Percentiles rank a stretch among this genome's conserved stretches.
phyloP scores from a whole-genome alignment of 2,113 vertebrate genomes.

The Mionectes macconnelli region DNA sequence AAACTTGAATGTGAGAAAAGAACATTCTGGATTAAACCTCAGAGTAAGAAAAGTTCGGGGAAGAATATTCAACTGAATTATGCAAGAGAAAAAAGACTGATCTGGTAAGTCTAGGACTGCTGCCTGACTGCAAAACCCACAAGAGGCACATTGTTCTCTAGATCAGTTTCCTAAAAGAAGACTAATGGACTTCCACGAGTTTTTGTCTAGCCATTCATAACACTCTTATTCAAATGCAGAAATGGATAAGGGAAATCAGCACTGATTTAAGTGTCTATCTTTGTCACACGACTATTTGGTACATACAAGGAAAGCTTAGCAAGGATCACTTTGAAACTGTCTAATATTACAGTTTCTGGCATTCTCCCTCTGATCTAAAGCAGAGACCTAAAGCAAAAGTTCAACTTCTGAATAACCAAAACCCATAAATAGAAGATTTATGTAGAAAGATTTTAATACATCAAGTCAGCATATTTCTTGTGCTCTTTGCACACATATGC shows the following conservation, averaged over 20 bases:
- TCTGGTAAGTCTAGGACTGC: neutral
- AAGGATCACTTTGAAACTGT: conserved; percentile 20
- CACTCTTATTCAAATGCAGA: neutral
- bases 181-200: neutral
- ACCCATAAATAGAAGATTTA: neutral
- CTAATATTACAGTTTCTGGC: conserved; percentile 21
- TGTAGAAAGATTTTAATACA: neutral
- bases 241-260: neutral
- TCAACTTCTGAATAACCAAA: conserved; percentile 8
- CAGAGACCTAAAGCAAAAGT: neutral
- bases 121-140: neutral
- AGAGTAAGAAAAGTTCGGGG: neutral
- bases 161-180: neutral
- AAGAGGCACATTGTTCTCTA: neutral
- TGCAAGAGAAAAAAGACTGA: neutral
- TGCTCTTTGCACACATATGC: neutral
- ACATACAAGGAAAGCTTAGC: neutral
- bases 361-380: neutral
- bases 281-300: neutral
- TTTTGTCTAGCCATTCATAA: conserved; percentile 15
- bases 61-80: neutral
- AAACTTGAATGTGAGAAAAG: neutral
- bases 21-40: neutral
- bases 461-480: neutral
- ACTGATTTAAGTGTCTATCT: neutral